Conservation (phyloP, 2,888 invertebrate species). For the Aplocera efformata region DNA sequence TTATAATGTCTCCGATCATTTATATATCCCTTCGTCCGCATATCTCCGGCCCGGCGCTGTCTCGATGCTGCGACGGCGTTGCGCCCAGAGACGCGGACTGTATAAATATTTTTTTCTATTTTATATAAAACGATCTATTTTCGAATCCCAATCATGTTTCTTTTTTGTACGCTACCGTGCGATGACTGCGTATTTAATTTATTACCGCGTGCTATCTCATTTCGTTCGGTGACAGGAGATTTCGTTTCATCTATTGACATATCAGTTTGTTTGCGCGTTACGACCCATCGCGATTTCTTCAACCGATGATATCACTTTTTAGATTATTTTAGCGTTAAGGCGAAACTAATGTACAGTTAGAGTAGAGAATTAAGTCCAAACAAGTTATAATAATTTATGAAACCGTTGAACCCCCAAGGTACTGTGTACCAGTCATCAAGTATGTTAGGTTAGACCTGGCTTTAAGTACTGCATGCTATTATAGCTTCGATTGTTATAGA, state of each 20-base stretch:
- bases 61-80: slow-evolving; percentile 72
- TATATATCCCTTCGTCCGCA: slow-evolving; percentile 44
- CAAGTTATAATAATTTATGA: slow-evolving; percentile 75
- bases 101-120: slow-evolving; percentile 59
- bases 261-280: slow-evolving; percentile 71
- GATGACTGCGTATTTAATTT: slow-evolving; percentile 65
- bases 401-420: slow-evolving; percentile 65
- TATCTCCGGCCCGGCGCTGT: slow-evolving; percentile 56
- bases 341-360: slow-evolving; percentile 82
- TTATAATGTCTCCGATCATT: slow-evolving; percentile 47
- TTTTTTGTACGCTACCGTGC: slow-evolving; percentile 60
- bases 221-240: slow-evolving; percentile 61
- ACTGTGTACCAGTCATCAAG: slow-evolving; percentile 68
- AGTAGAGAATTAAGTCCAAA: slow-evolving; percentile 80
- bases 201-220: slow-evolving; percentile 53
- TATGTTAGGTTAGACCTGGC: slow-evolving; percentile 69
- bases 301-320: slow-evolving; percentile 75
- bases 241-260: slow-evolving; percentile 60
- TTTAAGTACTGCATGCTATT: slow-evolving; percentile 54
- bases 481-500: slow-evolving; percentile 73
- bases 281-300: slow-evolving; percentile 55
- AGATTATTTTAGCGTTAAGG: slow-evolving; percentile 81
- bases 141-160: slow-evolving; percentile 62
- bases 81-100: slow-evolving; percentile 53
- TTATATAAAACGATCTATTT: slow-evolving; percentile 52